A percentile compares a stretch with the other conserved stretches of the same genome.
Evolutionary conservation across 2,888 invertebrate genomes (phyloP).

Genomic region (Dioctria rufipes): DNA sequence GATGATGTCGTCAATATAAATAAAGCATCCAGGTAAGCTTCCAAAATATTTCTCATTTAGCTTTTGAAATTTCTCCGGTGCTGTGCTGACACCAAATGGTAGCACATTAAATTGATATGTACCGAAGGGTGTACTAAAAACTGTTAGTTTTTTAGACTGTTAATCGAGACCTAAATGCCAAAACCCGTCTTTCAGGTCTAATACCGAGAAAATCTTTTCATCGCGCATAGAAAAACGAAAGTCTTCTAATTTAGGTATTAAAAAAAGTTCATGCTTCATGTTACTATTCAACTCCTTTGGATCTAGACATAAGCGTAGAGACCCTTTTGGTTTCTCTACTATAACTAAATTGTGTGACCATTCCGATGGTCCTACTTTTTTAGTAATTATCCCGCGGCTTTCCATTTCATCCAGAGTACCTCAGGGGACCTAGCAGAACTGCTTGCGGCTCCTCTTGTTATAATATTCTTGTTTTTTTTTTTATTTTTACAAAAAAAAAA

Average conservation of each 20-base stretch:
- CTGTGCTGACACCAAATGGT: constrained; percentile 36
- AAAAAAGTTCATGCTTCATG: background rate
- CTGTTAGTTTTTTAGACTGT: constrained; percentile 59
- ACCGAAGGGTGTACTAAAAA: too few species aligned
- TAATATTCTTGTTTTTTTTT: too few species aligned
- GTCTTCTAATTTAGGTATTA: constrained; percentile 60
- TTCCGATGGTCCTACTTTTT: constrained; percentile 32
- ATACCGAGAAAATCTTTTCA: constrained; percentile 52
- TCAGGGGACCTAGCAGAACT: too few species aligned
- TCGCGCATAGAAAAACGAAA: constrained; percentile 55
- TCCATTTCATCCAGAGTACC: constrained; percentile 56
- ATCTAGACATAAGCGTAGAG: constrained; percentile 46
- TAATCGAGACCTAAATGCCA: constrained; percentile 57
- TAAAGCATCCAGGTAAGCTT: constrained; percentile 40
- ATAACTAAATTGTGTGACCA: constrained; percentile 55
- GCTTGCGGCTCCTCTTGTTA: too few species aligned
- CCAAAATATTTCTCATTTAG: constrained; percentile 55
- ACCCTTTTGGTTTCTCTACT: constrained; percentile 47
- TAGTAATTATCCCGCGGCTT: constrained; percentile 58
- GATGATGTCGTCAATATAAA: constrained; percentile 55
- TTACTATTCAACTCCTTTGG: constrained; percentile 44
- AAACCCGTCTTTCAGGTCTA: constrained; percentile 56
- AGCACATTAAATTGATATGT: background rate
- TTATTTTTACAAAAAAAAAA: too few species aligned
- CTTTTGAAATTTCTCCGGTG: constrained; percentile 53